These are phyloP conservation scores for Hippocampus abdominalis DNA, from an alignment of 2,113 vertebrate species.

Conservation along the genomic window DNA sequence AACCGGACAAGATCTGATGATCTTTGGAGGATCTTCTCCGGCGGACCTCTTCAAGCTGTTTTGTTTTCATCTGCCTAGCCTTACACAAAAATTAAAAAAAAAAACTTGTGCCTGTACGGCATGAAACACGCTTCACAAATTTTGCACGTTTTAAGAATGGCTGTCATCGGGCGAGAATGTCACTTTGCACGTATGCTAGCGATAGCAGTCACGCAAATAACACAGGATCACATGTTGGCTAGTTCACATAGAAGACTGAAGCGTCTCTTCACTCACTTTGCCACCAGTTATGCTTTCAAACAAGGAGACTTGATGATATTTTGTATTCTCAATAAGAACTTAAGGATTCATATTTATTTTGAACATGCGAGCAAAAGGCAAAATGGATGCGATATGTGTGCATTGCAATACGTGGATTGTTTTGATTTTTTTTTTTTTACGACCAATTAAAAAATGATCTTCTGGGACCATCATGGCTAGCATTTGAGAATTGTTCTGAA, in stretches of 20 bases:
- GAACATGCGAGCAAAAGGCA: slow-evolving; percentile 33
- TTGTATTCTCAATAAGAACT: slow-evolving; percentile 45
- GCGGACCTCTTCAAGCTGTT: slow-evolving; percentile 1
- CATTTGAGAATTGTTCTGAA: slow-evolving; percentile 11
- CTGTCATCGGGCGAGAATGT: slow-evolving; percentile 31
- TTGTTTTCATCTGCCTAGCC: slow-evolving; percentile 37
- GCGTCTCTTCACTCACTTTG: slow-evolving; percentile 30
- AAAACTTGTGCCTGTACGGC: slow-evolving; percentile 26
- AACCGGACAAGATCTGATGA: slow-evolving; percentile 13
- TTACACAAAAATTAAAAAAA: neutral
- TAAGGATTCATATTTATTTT: slow-evolving; percentile 57
- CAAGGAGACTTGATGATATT: slow-evolving; percentile 36
- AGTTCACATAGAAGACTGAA: slow-evolving; percentile 30
- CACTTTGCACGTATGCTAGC: slow-evolving; percentile 32
- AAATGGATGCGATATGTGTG: slow-evolving; percentile 17
- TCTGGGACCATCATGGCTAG: slow-evolving; percentile 52
- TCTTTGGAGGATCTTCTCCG: slow-evolving; percentile 9
- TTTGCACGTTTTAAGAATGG: slow-evolving; percentile 17
- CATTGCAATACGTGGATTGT: slow-evolving; percentile 28
- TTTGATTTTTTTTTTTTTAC: neutral
- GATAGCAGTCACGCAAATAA: slow-evolving; percentile 28
- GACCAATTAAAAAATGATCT: slow-evolving; percentile 19
- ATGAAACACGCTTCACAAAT: slow-evolving; percentile 28
- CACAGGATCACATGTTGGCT: slow-evolving; percentile 21
- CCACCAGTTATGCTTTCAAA: slow-evolving; percentile 36